Evolutionary conservation across 2,113 vertebrate species (phyloP), one percentile per base, ranked within the genome.

Genomic region (Muntiacus reevesi): DNA sequence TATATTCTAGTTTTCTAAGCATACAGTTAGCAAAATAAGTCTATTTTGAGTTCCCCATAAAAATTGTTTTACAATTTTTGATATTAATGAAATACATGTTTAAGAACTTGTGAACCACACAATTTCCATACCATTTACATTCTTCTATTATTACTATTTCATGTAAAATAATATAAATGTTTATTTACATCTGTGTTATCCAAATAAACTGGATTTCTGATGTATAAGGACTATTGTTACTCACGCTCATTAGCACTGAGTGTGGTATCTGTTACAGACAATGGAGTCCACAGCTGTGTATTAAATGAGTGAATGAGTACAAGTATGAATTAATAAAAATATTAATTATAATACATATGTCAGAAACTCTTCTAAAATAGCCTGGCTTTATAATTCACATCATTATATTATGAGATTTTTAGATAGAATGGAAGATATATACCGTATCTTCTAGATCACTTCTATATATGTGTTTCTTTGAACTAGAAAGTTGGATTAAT

Each of bases 251-350:
- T 14, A 62, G 60, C 45, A 94, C 11, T 15, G 28, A 36, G 28
- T 81, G 10, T 33, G 2, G 27, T 12, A 27, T 88, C 82, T 91
- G 59, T 54, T 30, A 64, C 43, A 89, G 62, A 91, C 14, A 33
- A 10, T 16, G 87, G 47, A 67, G 67, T 60, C 19, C 25, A 78
- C 3, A 86, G 50, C 40, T 82, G 15, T 81, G 82, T 85, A 45
- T 55, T 59, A 36, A 96, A 85, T 62, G 52, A 90, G 33, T 95
- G 50, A 92, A 93, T 94, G 89, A 92, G 87, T 57, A 59, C 60
- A 85, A 85, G 30, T 57, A 74, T 33, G 5, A 64, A 62, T 67
- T 36, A 96, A 33, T 83, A 87, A 92, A 89, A 93, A 82, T 1
- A 28, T 81, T 71, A 88, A 81, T 88, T 84, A 84, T 21, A 90